phyloP scores from a whole-genome alignment of 2,888 invertebrate species.

The Ctenicera cuprea region DNA sequence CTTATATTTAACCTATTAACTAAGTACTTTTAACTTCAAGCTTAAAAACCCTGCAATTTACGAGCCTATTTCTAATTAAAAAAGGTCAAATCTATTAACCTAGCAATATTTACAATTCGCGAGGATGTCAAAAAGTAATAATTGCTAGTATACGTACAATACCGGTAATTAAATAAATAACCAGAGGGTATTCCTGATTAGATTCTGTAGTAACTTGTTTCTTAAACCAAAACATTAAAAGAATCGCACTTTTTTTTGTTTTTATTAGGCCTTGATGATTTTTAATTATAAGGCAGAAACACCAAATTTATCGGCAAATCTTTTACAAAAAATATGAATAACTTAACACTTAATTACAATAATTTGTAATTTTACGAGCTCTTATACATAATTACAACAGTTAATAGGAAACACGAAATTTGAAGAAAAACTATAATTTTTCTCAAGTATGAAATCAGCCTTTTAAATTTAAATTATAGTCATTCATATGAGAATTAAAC shows the following conservation, averaged over 20 bases:
- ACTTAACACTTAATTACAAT: no score
- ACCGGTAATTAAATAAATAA: no score
- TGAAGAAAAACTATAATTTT: background rate
- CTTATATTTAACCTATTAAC: constrained; percentile 24
- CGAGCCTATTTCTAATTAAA: constrained; percentile 14
- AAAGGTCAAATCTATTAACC: constrained; percentile 11
- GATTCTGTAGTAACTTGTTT: no score
- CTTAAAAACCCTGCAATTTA: constrained; percentile 18
- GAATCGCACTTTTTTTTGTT: no score
- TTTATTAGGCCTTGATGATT: no score
- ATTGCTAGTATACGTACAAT: background rate
- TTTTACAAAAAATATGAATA: no score
- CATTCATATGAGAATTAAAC: background rate
- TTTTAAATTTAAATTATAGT: constrained; percentile 5
- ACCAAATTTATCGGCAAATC: no score
- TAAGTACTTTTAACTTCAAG: constrained; percentile 14
- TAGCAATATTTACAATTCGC: background rate
- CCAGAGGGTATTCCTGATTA: no score
- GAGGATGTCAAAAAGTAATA: background rate
- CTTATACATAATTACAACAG: background rate
- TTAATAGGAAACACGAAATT: background rate
- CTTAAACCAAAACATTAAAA: no score
- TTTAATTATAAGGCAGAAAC: no score
- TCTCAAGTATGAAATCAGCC: no score
- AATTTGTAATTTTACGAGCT: no score